phyloP scores from a whole-genome alignment of 1,140 invertebrate genomes.

The Platyscapa corneri region DNA sequence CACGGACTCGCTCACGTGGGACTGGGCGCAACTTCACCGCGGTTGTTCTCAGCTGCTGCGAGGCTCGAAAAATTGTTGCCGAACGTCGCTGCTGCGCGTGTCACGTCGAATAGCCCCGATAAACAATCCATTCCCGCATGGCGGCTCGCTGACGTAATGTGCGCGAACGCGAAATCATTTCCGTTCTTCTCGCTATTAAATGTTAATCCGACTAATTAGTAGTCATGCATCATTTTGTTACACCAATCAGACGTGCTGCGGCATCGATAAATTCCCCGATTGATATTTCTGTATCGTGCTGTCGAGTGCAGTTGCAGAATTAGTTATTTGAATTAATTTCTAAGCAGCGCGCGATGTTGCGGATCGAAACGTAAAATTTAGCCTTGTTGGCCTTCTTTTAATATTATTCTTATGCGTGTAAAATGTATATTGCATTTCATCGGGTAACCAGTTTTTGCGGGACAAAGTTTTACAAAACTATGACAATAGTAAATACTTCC shows the following conservation, averaged over 20 bases:
- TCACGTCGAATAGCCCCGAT: background rate
- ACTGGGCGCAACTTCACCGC: background rate
- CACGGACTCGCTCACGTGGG: background rate
- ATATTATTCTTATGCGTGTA: too few relatives aligned
- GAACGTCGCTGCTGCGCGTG: background rate
- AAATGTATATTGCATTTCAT: too few relatives aligned
- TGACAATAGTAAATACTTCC: too few relatives aligned
- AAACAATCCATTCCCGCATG: background rate
- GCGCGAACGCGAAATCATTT: background rate
- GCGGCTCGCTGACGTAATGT: background rate
- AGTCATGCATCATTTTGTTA: background rate
- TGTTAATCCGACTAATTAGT: slow-evolving; percentile 1
- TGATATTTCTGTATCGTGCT: background rate
- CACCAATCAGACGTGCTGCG: too few relatives aligned
- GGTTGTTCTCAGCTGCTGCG: background rate
- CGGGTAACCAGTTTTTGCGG: too few relatives aligned
- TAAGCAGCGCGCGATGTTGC: background rate
- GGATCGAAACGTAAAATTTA: background rate
- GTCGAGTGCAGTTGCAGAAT: background rate
- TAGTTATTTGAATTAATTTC: background rate
- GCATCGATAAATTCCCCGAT: background rate
- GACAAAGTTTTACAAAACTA: too few relatives aligned
- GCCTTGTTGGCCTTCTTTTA: too few relatives aligned
- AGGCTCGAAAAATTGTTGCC: background rate
- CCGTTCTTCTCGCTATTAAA: background rate